Evolutionary conservation across 2,113 vertebrate genomes (phyloP).

Genomic region (Sterrhoptilus dennistouni): DNA sequence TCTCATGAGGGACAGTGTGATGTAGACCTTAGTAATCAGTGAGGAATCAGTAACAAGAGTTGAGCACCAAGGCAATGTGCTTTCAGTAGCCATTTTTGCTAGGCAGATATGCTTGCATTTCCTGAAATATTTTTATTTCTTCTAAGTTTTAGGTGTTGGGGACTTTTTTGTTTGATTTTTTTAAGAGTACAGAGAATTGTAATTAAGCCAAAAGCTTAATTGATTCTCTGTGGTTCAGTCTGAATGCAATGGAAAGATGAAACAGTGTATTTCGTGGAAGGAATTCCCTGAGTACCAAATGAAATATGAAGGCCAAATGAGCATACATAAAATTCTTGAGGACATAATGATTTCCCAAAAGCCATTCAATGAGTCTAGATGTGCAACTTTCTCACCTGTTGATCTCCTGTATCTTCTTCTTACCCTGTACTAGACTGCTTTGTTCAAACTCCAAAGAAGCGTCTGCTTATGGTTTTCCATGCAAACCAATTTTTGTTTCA

Average conservation of each 20-base stretch:
- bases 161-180: background rate
- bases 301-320: background rate
- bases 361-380: background rate
- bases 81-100: background rate
- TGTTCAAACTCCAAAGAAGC: background rate
- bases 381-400: background rate
- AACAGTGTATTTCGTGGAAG: background rate
- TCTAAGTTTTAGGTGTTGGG: background rate
- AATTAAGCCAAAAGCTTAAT: background rate
- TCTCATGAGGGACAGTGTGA: background rate
- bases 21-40: background rate
- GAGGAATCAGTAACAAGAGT: background rate
- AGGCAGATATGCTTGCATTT: background rate
- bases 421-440: background rate
- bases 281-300: background rate
- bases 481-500: background rate
- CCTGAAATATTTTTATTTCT: background rate
- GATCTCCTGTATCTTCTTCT: background rate
- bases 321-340: background rate
- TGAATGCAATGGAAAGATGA: background rate
- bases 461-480: background rate
- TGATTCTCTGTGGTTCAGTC: background rate
- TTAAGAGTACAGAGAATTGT: background rate
- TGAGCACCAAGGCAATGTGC: background rate
- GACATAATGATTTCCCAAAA: background rate